A percentile compares a stretch with the other conserved stretches of the same genome.
These are phyloP conservation scores for Hexactinellida sp. DNA, from an alignment of 37 sponge, comb jelly and placozoan species.

Conservation along the genomic window DNA sequence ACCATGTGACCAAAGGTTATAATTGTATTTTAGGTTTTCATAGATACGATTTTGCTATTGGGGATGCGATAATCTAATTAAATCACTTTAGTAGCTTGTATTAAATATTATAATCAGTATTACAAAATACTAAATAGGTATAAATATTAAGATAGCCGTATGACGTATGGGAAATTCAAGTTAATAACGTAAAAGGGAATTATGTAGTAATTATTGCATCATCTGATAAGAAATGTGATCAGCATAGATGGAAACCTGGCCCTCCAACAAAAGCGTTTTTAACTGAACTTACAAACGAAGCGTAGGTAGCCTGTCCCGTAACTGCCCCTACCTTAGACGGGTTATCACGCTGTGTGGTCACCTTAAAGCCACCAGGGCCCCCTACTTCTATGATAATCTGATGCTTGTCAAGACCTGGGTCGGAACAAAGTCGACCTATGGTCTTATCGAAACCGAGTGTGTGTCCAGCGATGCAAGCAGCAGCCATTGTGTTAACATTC, in stretches of 20 bases:
- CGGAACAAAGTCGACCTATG: not conserved
- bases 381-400: conserved; percentile 50
- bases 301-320: conserved; percentile 71
- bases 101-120: not conserved
- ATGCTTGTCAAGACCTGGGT: not conserved
- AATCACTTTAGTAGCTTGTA: not conserved
- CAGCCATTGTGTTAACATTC: conserved; percentile 72
- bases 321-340: conserved; percentile 61
- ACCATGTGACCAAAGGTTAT: not conserved
- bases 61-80: not conserved
- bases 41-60: not conserved
- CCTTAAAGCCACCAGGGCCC: conserved; percentile 58
- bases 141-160: not conserved
- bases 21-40: not conserved
- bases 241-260: conserved; percentile 62
- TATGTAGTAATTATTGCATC: not conserved
- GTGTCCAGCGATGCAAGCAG: conserved; percentile 78
- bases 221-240: not conserved
- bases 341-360: conserved; percentile 42
- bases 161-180: not conserved
- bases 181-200: no score
- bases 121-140: not conserved
- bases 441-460: not conserved
- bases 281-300: conserved; percentile 59
- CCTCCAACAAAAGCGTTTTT: conserved; percentile 34